A percentile compares a stretch with the other conserved stretches of the same genome.
Conservation (phyloP, 2,888 invertebrate genomes). For the Ceramica pisi region DNA sequence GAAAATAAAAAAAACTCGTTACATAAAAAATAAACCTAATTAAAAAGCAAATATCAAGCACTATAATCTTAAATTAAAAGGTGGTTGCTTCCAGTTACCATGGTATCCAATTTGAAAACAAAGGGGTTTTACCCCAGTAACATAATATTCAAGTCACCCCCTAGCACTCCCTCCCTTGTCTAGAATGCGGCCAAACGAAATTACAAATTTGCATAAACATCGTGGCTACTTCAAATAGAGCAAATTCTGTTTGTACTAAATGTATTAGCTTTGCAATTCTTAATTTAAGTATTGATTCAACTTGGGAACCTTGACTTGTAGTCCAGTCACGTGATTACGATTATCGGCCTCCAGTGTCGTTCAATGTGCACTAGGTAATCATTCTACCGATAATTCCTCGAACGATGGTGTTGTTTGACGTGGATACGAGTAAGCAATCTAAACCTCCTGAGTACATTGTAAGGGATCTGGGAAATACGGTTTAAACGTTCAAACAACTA, state of each 20-base stretch:
- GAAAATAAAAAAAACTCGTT: slow-evolving; percentile 10
- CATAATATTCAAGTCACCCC: slow-evolving; percentile 57
- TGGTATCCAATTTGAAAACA: slow-evolving; percentile 68
- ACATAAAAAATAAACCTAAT: slow-evolving; percentile 50
- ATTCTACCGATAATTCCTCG: slow-evolving; percentile 41
- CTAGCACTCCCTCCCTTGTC: slow-evolving; percentile 23
- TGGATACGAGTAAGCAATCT: not conserved
- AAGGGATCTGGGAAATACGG: not conserved
- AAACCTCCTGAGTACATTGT: not conserved
- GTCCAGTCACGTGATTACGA: slow-evolving; percentile 22
- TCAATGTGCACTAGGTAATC: slow-evolving; percentile 21
- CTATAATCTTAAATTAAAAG: slow-evolving; percentile 52
- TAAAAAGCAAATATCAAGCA: slow-evolving; percentile 41
- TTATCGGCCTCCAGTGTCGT: slow-evolving; percentile 19
- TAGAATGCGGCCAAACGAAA: slow-evolving; percentile 55
- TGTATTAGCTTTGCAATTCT: slow-evolving; percentile 19
- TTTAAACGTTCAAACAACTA: slow-evolving; percentile 10
- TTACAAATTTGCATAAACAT: slow-evolving; percentile 64
- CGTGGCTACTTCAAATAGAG: slow-evolving; percentile 44
- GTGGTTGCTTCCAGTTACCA: slow-evolving; percentile 60
- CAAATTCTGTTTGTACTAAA: slow-evolving; percentile 12
- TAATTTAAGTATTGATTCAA: slow-evolving; percentile 45
- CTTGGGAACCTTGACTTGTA: slow-evolving; percentile 34
- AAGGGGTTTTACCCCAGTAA: slow-evolving; percentile 72
- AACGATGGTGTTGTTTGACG: not conserved